phyloP scores from a whole-genome alignment of 2,113 vertebrate genomes.

The Scomber japonicus region DNA sequence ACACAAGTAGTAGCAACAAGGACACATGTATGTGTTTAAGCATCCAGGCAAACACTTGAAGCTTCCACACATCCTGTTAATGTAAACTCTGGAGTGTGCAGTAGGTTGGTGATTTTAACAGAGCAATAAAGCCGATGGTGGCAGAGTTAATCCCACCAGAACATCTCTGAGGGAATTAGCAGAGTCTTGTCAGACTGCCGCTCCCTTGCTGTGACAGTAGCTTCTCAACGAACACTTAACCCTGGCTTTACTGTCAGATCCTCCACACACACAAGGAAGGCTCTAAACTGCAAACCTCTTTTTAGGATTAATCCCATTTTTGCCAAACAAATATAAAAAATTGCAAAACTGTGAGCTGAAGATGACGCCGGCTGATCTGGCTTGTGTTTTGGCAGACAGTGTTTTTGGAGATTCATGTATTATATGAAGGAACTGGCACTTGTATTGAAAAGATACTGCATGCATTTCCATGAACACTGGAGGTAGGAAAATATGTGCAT shows the following conservation, averaged over 20 bases:
- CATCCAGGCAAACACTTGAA: not conserved
- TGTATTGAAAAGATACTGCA: not conserved
- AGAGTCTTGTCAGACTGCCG: slow-evolving; percentile 39
- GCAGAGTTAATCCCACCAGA: slow-evolving; percentile 54
- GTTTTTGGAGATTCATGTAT: not conserved
- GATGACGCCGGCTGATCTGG: not conserved
- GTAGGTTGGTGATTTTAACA: not conserved
- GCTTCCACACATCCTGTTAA: not conserved
- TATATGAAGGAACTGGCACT: not conserved
- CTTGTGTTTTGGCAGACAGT: not conserved
- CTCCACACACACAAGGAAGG: not conserved
- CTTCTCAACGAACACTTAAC: slow-evolving; percentile 35
- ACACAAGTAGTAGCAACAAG: not conserved
- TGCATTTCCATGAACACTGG: not conserved
- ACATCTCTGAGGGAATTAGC: slow-evolving; percentile 58
- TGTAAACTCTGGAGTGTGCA: not conserved
- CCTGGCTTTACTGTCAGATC: slow-evolving; percentile 21
- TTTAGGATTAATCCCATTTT: slow-evolving; percentile 2
- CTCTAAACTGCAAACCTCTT: not conserved
- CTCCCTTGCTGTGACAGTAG: slow-evolving; percentile 29
- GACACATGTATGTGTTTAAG: not conserved
- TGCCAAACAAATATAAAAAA: not conserved
- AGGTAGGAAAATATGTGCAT: not conserved
- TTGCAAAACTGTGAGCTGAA: not conserved
- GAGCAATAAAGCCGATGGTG: slow-evolving; percentile 24